phyloP scores from a whole-genome alignment of 92 coral and sea anemone genomes.

The Zoanthus sociatus region DNA sequence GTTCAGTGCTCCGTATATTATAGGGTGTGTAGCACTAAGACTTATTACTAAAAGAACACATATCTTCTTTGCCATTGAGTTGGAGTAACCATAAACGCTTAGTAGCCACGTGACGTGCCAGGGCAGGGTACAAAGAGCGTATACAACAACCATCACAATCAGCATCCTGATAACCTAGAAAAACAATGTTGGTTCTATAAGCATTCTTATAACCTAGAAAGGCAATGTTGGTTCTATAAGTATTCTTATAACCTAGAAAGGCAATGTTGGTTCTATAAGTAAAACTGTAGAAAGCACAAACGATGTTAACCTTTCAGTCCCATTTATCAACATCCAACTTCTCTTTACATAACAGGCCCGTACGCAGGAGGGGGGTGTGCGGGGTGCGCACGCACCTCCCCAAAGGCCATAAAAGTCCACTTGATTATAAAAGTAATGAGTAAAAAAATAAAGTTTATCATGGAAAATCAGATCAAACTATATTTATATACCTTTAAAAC shows the following conservation, averaged over 20 bases:
- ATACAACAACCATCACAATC: slow-evolving; percentile 79
- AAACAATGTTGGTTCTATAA: slow-evolving; percentile 3
- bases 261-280: neutral
- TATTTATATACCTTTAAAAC: no score
- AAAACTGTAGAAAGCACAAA: no score
- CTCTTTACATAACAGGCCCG: no score
- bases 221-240: neutral
- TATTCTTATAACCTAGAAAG: slow-evolving; percentile 62
- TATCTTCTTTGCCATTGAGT: slow-evolving; percentile 88
- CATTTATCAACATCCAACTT: no score
- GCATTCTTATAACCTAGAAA: slow-evolving; percentile 80
- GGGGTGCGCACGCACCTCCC: no score
- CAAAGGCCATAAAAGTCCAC: no score
- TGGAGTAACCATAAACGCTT: slow-evolving; percentile 81
- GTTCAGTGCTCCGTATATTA: slow-evolving; percentile 85
- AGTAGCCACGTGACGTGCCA: slow-evolving; percentile 92
- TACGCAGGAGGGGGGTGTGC: no score
- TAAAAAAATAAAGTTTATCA: no score
- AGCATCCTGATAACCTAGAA: slow-evolving; percentile 82
- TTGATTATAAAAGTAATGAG: no score
- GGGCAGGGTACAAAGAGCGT: slow-evolving; percentile 81
- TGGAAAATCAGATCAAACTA: no score
- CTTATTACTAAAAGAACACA: slow-evolving; percentile 87
- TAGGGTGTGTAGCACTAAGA: slow-evolving; percentile 90
- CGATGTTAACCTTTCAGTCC: no score